Evolutionary conservation across 1,140 invertebrate genomes (phyloP).

Genomic region (Rhysida immarginata): DNA sequence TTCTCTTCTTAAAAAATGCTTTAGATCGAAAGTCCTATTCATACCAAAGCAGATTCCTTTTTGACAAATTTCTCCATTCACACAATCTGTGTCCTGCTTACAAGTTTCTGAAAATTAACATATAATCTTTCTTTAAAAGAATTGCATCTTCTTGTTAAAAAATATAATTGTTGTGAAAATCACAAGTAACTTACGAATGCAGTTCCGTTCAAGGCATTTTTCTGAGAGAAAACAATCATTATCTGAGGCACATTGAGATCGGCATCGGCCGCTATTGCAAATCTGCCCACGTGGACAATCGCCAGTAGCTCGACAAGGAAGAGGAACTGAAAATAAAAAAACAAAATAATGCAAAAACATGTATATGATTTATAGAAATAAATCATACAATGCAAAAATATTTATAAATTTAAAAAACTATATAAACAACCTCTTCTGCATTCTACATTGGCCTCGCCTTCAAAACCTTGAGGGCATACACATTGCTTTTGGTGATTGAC

Average conservation of each 20-base stretch:
- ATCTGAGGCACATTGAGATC: slow-evolving; percentile 54
- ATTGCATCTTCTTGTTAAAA: no score
- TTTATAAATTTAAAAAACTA: neutral
- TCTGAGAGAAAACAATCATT: slow-evolving; percentile 78
- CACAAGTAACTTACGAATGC: slow-evolving; percentile 47
- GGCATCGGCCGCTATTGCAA: slow-evolving; percentile 61
- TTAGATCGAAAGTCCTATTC: no score
- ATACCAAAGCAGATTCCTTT: slow-evolving; percentile 6
- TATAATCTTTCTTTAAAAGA: no score
- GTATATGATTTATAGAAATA: neutral
- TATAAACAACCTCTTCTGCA: slow-evolving; percentile 45
- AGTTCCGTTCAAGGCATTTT: slow-evolving; percentile 63
- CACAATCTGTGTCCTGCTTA: slow-evolving; percentile 8
- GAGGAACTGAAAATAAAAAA: slow-evolving; percentile 41
- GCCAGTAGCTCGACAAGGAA: slow-evolving; percentile 47
- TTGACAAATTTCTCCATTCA: slow-evolving; percentile 8
- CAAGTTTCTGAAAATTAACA: slow-evolving; percentile 2
- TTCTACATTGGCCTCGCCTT: slow-evolving; percentile 63
- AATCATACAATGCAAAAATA: neutral
- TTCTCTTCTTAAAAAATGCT: no score
- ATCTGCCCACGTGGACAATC: slow-evolving; percentile 51
- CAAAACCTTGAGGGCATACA: slow-evolving; percentile 56
- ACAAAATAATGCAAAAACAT: neutral
- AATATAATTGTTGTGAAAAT: no score
- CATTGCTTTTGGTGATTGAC: slow-evolving; percentile 59